Percentiles rank a stretch among this genome's conserved stretches.
These are phyloP conservation scores for Plagiodera versicolora DNA, from an alignment of 2,888 invertebrate species.

Conservation along the genomic window DNA sequence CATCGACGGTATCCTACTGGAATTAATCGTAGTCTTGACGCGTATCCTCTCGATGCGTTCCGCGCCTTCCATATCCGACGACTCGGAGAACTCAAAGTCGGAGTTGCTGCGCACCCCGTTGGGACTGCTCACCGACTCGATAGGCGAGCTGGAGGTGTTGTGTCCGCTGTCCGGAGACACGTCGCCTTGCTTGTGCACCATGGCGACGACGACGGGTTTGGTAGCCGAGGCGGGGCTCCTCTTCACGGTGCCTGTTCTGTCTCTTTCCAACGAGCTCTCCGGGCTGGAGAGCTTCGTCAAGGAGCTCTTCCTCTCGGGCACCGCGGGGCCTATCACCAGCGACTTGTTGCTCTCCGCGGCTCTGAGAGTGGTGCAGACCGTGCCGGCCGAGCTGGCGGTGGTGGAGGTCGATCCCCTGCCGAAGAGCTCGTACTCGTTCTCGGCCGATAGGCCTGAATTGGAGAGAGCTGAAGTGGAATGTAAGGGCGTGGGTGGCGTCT, in stretches of 20 bases:
- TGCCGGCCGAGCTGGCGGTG: constrained; percentile 87
- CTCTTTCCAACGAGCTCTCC: constrained; percentile 55
- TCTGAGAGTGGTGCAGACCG: constrained; percentile 81
- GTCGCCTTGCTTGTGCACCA: constrained; percentile 65
- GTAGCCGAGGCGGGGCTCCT: constrained; percentile 49
- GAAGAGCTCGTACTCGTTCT: constrained; percentile 88
- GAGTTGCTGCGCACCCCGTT: no score
- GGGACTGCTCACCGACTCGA: constrained; percentile 73
- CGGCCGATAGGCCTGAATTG: constrained; percentile 71
- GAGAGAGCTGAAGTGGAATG: constrained; percentile 72
- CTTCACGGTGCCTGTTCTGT: constrained; percentile 54
- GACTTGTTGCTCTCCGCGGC: constrained; percentile 68
- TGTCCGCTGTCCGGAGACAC: constrained; percentile 80
- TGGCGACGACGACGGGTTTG: constrained; percentile 64
- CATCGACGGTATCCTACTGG: constrained; percentile 88
- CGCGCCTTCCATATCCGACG: constrained; percentile 84
- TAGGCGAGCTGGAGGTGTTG: constrained; percentile 79
- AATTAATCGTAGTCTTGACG: constrained; percentile 83
- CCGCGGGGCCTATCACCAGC: constrained; percentile 69
- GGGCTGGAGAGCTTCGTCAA: constrained; percentile 61
- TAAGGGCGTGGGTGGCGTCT: constrained; percentile 72
- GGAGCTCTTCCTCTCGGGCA: constrained; percentile 82
- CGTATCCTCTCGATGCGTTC: constrained; percentile 84
- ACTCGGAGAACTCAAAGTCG: constrained; percentile 84
- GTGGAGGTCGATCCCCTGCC: constrained; percentile 91